Percentiles rank a stretch among this genome's conserved stretches.
Evolutionary conservation across 2,797 vertebrate species (phyloP).

Genomic region (Artibeus lituratus): DNA sequence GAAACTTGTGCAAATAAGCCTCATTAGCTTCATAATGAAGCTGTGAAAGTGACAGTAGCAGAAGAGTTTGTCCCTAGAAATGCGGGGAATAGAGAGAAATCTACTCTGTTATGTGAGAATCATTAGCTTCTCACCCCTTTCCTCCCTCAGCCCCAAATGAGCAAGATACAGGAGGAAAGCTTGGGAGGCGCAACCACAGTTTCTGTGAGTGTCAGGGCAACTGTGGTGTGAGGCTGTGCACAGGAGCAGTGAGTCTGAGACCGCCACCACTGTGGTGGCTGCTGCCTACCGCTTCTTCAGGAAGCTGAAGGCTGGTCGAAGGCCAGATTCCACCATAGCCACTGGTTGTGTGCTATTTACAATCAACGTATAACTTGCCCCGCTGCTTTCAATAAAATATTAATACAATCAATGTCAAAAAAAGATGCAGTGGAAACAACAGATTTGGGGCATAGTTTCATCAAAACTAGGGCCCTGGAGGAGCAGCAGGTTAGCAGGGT

Average conservation of each 20-base stretch:
- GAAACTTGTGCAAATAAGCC: not conserved
- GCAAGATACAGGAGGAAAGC: not conserved
- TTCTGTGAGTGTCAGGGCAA: not conserved
- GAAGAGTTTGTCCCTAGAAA: not conserved
- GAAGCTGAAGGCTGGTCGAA: constrained; percentile 60
- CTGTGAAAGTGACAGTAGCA: not conserved
- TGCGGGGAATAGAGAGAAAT: not conserved
- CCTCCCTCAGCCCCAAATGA: not conserved
- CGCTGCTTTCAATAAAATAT: constrained; percentile 76
- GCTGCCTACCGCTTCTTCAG: constrained; percentile 47
- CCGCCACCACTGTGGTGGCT: too few relatives aligned
- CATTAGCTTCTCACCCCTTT: not conserved
- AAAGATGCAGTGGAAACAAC: not conserved
- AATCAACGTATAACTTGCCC: constrained; percentile 75
- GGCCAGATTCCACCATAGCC: constrained; percentile 59
- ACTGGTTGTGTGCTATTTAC: constrained; percentile 77
- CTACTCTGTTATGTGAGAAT: not conserved
- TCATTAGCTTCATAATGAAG: not conserved
- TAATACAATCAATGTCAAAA: constrained; percentile 78
- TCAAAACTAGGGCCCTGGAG: not conserved
- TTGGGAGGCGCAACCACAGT: not conserved
- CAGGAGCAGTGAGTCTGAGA: not conserved
- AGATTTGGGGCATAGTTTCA: not conserved
- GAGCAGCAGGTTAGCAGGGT: not conserved
- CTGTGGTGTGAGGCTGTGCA: not conserved